These are phyloP conservation scores for Notodonta dromedarius DNA, from an alignment of 2,888 invertebrate species.

Conservation along the genomic window DNA sequence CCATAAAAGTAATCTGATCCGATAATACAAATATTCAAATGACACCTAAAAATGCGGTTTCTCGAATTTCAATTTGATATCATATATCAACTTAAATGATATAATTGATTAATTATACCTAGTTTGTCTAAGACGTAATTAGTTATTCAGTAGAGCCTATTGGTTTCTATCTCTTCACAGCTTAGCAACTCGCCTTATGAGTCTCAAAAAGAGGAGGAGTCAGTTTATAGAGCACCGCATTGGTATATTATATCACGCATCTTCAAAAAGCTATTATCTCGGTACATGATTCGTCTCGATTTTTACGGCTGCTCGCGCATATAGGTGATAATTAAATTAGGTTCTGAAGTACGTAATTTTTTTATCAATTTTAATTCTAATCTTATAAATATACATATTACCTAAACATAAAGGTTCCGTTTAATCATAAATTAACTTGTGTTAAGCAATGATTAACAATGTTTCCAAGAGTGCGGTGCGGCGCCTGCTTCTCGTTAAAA, in stretches of 20 bases:
- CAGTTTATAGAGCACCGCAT: too few species aligned
- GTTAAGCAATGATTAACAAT: background rate
- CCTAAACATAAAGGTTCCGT: background rate
- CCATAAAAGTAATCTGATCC: background rate
- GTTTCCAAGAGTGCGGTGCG: background rate
- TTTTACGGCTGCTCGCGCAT: too few species aligned
- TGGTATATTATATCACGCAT: too few species aligned
- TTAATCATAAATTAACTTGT: background rate
- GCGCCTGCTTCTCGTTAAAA: background rate
- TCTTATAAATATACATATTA: background rate
- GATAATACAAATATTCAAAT: constrained; percentile 1
- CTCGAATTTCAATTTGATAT: background rate
- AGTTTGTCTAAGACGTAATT: background rate
- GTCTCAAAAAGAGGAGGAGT: too few species aligned
- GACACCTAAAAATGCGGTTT: background rate
- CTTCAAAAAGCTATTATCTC: too few species aligned
- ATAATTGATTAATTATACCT: background rate
- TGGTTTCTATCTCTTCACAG: background rate
- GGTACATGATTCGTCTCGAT: too few species aligned
- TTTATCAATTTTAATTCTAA: too few species aligned
- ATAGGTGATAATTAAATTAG: too few species aligned
- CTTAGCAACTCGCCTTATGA: too few species aligned
- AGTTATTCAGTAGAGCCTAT: background rate
- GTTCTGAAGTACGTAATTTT: too few species aligned
- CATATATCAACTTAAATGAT: background rate